Evolutionary conservation across 30 jellyfish, hydroid and myxozoan species (phyloP).

Genomic region (Sanderia malayensis): DNA sequence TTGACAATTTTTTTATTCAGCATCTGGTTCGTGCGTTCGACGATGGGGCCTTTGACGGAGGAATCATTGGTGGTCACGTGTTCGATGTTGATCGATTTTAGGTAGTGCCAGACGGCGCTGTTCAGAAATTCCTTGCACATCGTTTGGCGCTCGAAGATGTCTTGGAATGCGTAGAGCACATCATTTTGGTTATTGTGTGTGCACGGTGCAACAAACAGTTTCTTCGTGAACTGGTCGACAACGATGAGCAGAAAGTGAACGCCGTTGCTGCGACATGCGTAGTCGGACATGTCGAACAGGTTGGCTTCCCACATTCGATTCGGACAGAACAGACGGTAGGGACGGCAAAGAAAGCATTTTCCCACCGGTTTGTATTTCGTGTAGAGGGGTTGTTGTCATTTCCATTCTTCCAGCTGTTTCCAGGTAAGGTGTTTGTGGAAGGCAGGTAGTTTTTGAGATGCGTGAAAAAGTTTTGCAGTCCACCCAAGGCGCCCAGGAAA

Average conservation of each 20-base stretch:
- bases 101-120: neutral
- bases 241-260: neutral
- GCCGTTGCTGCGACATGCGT: neutral
- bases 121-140: neutral
- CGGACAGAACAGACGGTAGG: neutral
- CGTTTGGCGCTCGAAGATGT: neutral
- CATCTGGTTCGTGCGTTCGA: neutral
- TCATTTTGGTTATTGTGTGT: neutral
- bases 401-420: slow-evolving; percentile 11
- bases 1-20: neutral
- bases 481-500: neutral
- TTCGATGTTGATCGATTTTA: neutral
- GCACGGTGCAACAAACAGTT: neutral
- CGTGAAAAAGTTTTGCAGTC: neutral
- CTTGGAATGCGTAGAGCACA: neutral
- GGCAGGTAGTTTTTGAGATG: neutral
- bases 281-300: neutral
- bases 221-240: slow-evolving; percentile 12
- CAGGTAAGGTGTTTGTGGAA: neutral
- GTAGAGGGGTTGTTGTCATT: neutral
- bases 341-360: neutral
- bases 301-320: slow-evolving; percentile 4
- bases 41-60: neutral
- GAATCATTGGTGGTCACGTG: slow-evolving; percentile 2
- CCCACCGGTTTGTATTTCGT: neutral